These are phyloP conservation scores for Chelmon rostratus DNA, from an alignment of 2,797 vertebrate species.

Conservation along the genomic window DNA sequence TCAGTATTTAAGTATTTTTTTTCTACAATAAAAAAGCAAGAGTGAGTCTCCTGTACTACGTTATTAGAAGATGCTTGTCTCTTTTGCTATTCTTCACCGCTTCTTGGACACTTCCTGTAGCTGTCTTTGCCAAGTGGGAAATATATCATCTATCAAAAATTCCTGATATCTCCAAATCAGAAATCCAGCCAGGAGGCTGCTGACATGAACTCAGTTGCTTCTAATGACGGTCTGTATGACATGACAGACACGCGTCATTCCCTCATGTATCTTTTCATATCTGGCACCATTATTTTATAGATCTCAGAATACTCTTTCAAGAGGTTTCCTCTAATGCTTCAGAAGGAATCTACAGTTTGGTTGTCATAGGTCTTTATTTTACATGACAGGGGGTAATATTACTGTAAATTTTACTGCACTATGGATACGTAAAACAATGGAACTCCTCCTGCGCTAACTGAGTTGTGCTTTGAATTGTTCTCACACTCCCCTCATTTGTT, in stretches of 20 bases:
- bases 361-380: conserved; percentile 6
- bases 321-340: conserved; percentile 12
- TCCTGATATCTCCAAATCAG: background rate
- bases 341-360: background rate
- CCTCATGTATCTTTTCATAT: background rate
- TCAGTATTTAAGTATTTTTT: no score
- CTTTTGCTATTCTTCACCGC: background rate
- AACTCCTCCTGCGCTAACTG: background rate
- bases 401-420: background rate
- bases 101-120: background rate
- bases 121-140: background rate
- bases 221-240: background rate
- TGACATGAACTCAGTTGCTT: background rate
- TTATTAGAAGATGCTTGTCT: background rate
- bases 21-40: background rate
- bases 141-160: background rate
- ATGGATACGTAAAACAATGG: conserved; percentile 1
- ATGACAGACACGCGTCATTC: background rate
- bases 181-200: background rate
- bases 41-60: background rate
- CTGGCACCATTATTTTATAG: background rate
- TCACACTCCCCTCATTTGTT: conserved; percentile 26
- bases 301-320: conserved; percentile 3
- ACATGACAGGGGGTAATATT: background rate
- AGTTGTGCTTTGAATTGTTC: conserved; percentile 40